phyloP scores from a whole-genome alignment of 92 coral and sea anemone species.

The Bergia puertoricense region DNA sequence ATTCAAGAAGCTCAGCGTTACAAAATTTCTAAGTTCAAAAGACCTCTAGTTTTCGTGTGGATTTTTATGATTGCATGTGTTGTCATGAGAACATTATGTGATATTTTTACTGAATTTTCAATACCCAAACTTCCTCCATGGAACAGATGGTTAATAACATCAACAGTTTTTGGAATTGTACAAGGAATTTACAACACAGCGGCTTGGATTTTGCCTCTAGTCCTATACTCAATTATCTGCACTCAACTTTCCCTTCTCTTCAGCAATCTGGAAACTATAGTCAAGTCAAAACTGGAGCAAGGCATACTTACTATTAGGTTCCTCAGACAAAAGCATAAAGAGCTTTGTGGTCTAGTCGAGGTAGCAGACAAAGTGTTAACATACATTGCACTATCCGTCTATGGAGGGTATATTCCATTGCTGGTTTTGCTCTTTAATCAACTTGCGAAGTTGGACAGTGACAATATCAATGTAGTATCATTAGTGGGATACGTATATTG shows the following conservation, averaged over 20 bases:
- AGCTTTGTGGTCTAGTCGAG: constrained; percentile 10
- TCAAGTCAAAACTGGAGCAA: constrained; percentile 8
- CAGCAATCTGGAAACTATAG: constrained; percentile 4
- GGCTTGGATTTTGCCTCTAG: constrained; percentile 29
- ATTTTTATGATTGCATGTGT: background rate
- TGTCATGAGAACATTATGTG: background rate
- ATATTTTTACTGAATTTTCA: background rate
- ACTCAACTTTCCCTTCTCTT: constrained; percentile 9
- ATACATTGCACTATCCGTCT: constrained; percentile 2
- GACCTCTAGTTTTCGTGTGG: background rate
- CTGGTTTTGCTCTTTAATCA: constrained; percentile 18
- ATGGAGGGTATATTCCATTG: background rate
- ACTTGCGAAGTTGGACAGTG: constrained; percentile 6
- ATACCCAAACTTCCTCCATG: constrained; percentile 1
- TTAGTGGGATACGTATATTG: background rate
- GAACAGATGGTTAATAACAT: constrained; percentile 10
- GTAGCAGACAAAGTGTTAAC: constrained; percentile 16
- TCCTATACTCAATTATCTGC: constrained; percentile 22
- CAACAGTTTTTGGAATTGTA: background rate
- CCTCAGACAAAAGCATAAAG: constrained; percentile 24
- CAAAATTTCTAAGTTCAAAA: background rate
- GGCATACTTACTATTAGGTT: background rate
- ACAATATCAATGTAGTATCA: background rate
- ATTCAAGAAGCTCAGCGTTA: background rate
- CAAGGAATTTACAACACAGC: background rate